Evolutionary conservation across 1,140 invertebrate species (phyloP).

Genomic region (Heliconius melpomene): DNA sequence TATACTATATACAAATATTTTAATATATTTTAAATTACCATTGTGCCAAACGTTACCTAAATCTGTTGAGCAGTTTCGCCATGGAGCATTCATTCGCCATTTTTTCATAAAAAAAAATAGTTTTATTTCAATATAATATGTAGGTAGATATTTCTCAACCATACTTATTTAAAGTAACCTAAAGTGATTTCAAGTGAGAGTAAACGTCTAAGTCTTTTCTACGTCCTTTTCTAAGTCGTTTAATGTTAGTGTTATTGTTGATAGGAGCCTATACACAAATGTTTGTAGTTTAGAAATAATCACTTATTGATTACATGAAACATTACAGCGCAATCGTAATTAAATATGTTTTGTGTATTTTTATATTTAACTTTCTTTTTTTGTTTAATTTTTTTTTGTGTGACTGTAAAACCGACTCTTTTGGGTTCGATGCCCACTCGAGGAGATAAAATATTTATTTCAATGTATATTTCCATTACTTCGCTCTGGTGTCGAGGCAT

Average conservation of each 20-base stretch:
- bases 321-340: background rate
- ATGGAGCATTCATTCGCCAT: no score
- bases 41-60: background rate
- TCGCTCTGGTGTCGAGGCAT: no score
- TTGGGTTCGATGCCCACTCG: no score
- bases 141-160: conserved; percentile 19
- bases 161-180: conserved; percentile 57
- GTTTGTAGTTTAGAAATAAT: conserved; percentile 29
- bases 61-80: background rate
- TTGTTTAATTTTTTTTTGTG: no score
- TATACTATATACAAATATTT: no score
- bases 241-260: conserved; percentile 71
- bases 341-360: background rate
- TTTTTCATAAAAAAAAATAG: conserved; percentile 27
- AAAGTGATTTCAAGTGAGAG: conserved; percentile 77
- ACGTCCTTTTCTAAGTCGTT: conserved; percentile 76
- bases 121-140: conserved; percentile 27
- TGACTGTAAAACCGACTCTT: no score
- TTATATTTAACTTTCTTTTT: no score
- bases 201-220: conserved; percentile 73
- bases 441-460: no score
- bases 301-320: background rate
- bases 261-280: conserved; percentile 29
- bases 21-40: no score
- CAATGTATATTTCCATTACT: no score